phyloP scores from a whole-genome alignment of 2,113 vertebrate species.

The Cyprinus carpio region DNA sequence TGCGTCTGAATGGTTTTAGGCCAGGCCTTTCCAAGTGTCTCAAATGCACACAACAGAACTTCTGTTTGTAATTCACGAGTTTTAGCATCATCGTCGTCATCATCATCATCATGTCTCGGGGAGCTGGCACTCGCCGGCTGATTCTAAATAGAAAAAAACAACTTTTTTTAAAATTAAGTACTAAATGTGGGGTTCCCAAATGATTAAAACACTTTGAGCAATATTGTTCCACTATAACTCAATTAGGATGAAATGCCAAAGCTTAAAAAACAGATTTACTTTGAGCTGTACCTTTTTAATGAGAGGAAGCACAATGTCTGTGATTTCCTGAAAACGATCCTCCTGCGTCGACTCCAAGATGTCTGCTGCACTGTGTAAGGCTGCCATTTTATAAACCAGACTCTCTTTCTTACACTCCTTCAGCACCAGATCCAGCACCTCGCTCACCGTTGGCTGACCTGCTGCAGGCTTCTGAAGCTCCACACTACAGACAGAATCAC shows the following conservation, averaged over 20 bases:
- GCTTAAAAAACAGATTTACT: background rate
- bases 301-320: constrained; percentile 87
- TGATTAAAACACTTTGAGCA: background rate
- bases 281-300: constrained; percentile 86
- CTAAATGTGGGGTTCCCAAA: no score
- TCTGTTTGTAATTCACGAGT: constrained; percentile 87
- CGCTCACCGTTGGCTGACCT: constrained; percentile 81
- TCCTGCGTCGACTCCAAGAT: constrained; percentile 87
- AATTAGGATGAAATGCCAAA: background rate
- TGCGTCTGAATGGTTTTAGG: constrained; percentile 84
- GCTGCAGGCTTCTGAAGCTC: constrained; percentile 83
- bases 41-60: constrained; percentile 87
- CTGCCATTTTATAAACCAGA: constrained; percentile 87
- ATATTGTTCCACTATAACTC: background rate
- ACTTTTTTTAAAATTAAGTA: background rate
- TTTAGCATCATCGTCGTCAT: constrained; percentile 78
- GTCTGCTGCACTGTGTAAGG: constrained; percentile 81
- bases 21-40: constrained; percentile 92
- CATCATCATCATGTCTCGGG: constrained; percentile 68
- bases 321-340: constrained; percentile 86
- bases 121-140: constrained; percentile 75
- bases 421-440: constrained; percentile 84
- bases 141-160: constrained; percentile 71
- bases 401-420: constrained; percentile 93
- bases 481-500: constrained; percentile 57